Percentiles rank a stretch among this genome's conserved stretches.
These are phyloP conservation scores for Cyanoderma ruficeps DNA, from an alignment of 2,113 vertebrate genomes.

Conservation along the genomic window DNA sequence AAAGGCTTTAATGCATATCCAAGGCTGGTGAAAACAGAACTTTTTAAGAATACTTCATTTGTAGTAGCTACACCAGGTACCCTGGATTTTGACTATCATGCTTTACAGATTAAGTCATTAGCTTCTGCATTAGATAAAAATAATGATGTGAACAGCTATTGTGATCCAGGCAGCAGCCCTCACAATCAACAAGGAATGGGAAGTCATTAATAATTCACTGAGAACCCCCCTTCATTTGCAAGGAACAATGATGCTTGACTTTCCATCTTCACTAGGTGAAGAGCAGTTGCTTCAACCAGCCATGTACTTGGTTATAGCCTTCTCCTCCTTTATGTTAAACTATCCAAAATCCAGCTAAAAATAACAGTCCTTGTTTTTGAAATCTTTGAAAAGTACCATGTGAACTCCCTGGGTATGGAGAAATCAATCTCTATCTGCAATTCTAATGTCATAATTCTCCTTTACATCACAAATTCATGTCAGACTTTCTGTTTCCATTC, in stretches of 20 bases:
- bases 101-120: not conserved
- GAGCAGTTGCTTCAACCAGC: not conserved
- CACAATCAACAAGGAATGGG: not conserved
- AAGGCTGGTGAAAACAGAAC: not conserved
- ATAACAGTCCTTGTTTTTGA: not conserved
- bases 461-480: conserved; percentile 49
- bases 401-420: not conserved
- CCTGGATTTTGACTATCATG: not conserved
- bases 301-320: not conserved
- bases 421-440: not conserved
- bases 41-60: not conserved
- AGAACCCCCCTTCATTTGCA: not conserved
- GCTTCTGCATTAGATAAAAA: not conserved
- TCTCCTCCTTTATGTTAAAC: not conserved
- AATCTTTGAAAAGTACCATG: not conserved
- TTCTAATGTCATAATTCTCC: conserved; percentile 10
- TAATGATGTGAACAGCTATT: not conserved
- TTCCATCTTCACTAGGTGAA: not conserved
- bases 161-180: not conserved
- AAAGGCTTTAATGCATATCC: not conserved
- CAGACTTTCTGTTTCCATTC: conserved; percentile 57
- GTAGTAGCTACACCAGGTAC: not conserved
- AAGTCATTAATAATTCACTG: not conserved
- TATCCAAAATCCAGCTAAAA: not conserved
- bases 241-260: not conserved